phyloP scores from a whole-genome alignment of 2,113 vertebrate genomes.

The Falco punctatus region DNA sequence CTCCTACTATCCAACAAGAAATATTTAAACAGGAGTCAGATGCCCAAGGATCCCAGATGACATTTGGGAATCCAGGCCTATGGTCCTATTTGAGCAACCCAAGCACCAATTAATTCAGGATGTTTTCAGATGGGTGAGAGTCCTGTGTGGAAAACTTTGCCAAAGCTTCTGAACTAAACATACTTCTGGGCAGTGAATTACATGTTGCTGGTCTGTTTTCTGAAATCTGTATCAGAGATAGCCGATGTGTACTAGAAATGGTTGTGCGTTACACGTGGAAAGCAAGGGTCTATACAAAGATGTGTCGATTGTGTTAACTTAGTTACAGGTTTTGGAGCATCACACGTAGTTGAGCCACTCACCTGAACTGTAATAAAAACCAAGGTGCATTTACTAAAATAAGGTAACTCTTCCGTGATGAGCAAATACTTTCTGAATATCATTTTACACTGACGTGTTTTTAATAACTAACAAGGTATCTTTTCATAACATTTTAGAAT shows the following conservation, averaged over 20 bases:
- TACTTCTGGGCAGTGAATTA: neutral
- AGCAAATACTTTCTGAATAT: neutral
- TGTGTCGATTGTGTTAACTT: neutral
- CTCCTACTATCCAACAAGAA: neutral
- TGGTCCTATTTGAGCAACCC: neutral
- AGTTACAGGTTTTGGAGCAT: neutral
- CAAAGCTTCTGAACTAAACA: neutral
- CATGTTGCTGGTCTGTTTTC: neutral
- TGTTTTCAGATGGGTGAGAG: neutral
- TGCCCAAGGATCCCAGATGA: neutral
- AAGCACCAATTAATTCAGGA: neutral
- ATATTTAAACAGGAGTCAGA: neutral
- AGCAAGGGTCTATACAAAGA: neutral
- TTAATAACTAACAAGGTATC: neutral
- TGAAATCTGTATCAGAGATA: neutral
- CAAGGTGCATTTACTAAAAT: neutral
- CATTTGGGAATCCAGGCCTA: neutral
- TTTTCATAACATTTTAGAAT: neutral
- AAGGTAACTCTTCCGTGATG: neutral
- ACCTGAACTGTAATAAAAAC: neutral
- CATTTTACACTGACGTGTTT: neutral
- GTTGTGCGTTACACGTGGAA: neutral
- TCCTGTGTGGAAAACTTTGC: neutral
- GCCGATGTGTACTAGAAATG: neutral
- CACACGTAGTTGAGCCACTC: neutral